Conservation (phyloP, 2,888 invertebrate species). For the Drosophila falleni region DNA sequence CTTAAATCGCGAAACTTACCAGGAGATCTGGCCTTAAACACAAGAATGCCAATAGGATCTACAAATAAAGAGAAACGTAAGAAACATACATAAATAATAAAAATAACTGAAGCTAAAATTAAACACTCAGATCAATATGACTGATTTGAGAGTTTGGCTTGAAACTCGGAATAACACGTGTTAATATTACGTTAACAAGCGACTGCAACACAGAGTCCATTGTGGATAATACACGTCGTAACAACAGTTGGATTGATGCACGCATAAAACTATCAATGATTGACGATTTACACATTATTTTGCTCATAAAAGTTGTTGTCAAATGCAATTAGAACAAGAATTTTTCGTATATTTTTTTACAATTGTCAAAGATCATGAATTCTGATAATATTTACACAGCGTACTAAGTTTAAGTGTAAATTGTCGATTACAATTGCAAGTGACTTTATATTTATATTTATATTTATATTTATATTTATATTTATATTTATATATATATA, state of each 20-base stretch:
- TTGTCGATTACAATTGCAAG: constrained; percentile 4
- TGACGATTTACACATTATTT: constrained; percentile 42
- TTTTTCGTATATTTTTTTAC: constrained; percentile 34
- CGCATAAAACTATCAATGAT: constrained; percentile 38
- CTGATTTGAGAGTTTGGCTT: constrained; percentile 13
- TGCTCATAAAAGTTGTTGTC: constrained; percentile 26
- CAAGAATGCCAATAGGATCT: constrained; percentile 91
- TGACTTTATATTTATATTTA: too few species aligned
- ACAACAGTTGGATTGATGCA: constrained; percentile 42
- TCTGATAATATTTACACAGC: constrained; percentile 39
- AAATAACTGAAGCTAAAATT: constrained; percentile 58
- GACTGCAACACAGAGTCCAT: constrained; percentile 56
- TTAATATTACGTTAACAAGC: constrained; percentile 58
- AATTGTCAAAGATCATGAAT: constrained; percentile 46
- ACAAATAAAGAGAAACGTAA: constrained; percentile 88
- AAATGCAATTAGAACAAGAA: constrained; percentile 58
- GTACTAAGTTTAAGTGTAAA: constrained; percentile 24
- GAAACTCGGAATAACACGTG: constrained; percentile 22
- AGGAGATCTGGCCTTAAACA: constrained; percentile 91
- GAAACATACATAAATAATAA: constrained; percentile 85
- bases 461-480: too few species aligned
- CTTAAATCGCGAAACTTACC: constrained; percentile 87
- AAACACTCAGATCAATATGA: constrained; percentile 13
- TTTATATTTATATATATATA: too few species aligned
- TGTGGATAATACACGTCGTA: constrained; percentile 44